These are phyloP conservation scores for Melitaea athalia DNA, from an alignment of 2,888 invertebrate genomes.

Conservation along the genomic window DNA sequence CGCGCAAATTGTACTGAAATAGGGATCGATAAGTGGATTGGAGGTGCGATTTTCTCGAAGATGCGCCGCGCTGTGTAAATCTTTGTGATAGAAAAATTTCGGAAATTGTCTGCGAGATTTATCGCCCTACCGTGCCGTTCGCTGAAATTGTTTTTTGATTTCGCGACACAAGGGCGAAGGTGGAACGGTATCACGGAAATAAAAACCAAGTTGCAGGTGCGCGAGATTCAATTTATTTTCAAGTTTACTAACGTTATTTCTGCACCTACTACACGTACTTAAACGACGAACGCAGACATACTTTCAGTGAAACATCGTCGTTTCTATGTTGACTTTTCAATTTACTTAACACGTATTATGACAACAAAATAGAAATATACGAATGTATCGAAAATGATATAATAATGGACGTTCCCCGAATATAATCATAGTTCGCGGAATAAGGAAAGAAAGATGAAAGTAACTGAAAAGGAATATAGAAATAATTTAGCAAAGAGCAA, in stretches of 20 bases:
- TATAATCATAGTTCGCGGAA: slow-evolving; percentile 17
- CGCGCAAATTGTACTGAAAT: slow-evolving; percentile 78
- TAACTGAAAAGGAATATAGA: slow-evolving; percentile 34
- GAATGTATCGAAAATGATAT: not conserved
- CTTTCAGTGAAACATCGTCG: not conserved
- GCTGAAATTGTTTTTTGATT: slow-evolving; percentile 66
- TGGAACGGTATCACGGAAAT: slow-evolving; percentile 16
- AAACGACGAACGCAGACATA: not conserved
- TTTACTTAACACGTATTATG: not conserved
- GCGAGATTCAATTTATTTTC: slow-evolving; percentile 12
- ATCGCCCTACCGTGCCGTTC: slow-evolving; percentile 57
- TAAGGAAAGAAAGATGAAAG: slow-evolving; percentile 27
- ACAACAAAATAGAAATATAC: slow-evolving; percentile 6
- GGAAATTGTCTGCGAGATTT: slow-evolving; percentile 77
- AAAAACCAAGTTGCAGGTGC: slow-evolving; percentile 20
- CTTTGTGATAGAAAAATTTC: slow-evolving; percentile 78
- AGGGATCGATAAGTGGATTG: slow-evolving; percentile 80
- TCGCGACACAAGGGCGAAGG: slow-evolving; percentile 30
- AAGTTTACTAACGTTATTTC: slow-evolving; percentile 1
- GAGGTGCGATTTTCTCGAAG: slow-evolving; percentile 77
- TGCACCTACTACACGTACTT: not conserved
- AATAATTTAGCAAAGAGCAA: slow-evolving; percentile 42
- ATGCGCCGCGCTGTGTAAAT: slow-evolving; percentile 71
- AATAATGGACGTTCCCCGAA: slow-evolving; percentile 14
- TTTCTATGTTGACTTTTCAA: not conserved